phyloP scores from a whole-genome alignment of 2,888 invertebrate genomes.

The Lepidochrysops patricia region DNA sequence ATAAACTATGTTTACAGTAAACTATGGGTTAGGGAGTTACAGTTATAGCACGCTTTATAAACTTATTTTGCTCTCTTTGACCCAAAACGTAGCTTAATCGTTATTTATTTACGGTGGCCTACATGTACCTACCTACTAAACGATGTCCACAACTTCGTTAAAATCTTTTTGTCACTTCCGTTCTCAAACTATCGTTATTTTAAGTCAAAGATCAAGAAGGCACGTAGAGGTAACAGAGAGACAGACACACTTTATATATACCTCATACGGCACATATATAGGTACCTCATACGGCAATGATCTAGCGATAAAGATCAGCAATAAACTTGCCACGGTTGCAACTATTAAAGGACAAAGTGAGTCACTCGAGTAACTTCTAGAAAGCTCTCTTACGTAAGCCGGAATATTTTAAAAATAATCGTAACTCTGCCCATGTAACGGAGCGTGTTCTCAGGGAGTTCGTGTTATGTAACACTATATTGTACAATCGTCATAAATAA shows the following conservation, averaged over 20 bases:
- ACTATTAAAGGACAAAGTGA: constrained; percentile 8
- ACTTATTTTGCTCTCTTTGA: not conserved
- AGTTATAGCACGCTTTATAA: not conserved
- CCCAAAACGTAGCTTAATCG: not conserved
- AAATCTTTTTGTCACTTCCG: too few relatives aligned
- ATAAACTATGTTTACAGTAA: not conserved
- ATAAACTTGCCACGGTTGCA: not conserved
- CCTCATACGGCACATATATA: too few relatives aligned
- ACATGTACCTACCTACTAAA: too few relatives aligned
- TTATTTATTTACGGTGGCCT: too few relatives aligned
- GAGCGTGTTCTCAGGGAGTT: not conserved
- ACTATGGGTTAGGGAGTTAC: not conserved
- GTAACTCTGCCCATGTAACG: not conserved
- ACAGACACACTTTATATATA: too few relatives aligned
- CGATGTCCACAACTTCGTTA: too few relatives aligned
- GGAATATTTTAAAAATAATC: not conserved
- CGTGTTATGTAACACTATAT: not conserved
- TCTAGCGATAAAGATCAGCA: constrained; percentile 2
- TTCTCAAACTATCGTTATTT: too few relatives aligned
- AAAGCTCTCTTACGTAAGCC: constrained; percentile 3
- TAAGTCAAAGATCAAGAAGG: too few relatives aligned
- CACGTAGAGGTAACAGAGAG: too few relatives aligned
- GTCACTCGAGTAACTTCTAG: not conserved
- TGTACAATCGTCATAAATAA: not conserved
- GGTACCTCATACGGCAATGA: not conserved